These are phyloP conservation scores for Sesamia inferens DNA, from an alignment of 2,888 invertebrate genomes.

Conservation along the genomic window DNA sequence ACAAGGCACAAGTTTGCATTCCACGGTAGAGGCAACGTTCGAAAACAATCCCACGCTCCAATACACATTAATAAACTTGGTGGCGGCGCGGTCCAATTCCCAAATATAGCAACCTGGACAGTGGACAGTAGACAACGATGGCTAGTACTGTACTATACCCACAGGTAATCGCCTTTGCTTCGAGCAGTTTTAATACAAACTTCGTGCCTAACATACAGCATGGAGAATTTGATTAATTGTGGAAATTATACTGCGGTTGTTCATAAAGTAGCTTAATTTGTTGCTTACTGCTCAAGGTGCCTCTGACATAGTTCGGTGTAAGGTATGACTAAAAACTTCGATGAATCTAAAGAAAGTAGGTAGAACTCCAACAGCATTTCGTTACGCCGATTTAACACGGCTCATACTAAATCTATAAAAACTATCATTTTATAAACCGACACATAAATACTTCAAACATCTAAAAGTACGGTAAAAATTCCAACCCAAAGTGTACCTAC, in stretches of 20 bases:
- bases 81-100: conserved; percentile 77
- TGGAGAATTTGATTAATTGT: conserved; percentile 29
- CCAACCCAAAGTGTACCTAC: conserved; percentile 18
- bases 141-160: conserved; percentile 51
- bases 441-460: conserved; percentile 20
- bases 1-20: conserved; percentile 72
- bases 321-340: conserved; percentile 5
- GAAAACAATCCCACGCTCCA: conserved; percentile 86
- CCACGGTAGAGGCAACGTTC: conserved; percentile 73
- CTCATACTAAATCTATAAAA: conserved; percentile 8
- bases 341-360: conserved; percentile 24
- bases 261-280: conserved; percentile 22
- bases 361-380: conserved; percentile 1
- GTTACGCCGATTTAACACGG: conserved; percentile 22
- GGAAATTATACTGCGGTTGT: conserved; percentile 2
- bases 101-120: conserved; percentile 74
- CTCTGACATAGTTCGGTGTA: background rate
- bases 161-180: conserved; percentile 56
- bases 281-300: conserved; percentile 13
- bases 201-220: conserved; percentile 21
- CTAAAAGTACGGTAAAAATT: conserved; percentile 17
- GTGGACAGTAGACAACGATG: conserved; percentile 62
- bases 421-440: conserved; percentile 13
- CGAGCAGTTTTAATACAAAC: conserved; percentile 26
- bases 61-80: conserved; percentile 83